Percentiles rank a stretch among this genome's conserved stretches.
phyloP scores from a whole-genome alignment of 2,888 invertebrate genomes.

The Stenolophus ochropezus region DNA sequence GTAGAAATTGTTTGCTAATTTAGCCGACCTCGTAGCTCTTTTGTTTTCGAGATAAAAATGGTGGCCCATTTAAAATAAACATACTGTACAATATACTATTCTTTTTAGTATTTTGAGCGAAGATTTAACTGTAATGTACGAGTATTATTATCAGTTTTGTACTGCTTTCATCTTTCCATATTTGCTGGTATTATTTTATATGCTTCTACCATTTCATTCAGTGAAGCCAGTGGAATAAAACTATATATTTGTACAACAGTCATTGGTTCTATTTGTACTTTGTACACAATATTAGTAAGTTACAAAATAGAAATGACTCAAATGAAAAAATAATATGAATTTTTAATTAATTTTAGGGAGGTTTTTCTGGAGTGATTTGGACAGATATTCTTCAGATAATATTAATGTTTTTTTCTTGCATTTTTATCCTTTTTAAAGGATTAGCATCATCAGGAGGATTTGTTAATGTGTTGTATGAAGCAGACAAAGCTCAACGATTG shows the following conservation, averaged over 20 bases:
- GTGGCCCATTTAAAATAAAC: slow-evolving; percentile 27
- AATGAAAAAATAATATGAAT: too few species aligned
- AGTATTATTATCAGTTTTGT: background rate
- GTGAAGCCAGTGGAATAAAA: background rate
- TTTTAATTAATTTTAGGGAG: too few species aligned
- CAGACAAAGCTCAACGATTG: too few species aligned
- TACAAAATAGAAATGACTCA: too few species aligned
- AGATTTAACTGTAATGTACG: background rate
- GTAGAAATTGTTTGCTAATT: too few species aligned
- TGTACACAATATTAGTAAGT: slow-evolving; percentile 38
- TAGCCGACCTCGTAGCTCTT: background rate
- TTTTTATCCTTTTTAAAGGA: too few species aligned
- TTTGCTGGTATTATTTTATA: background rate
- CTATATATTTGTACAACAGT: background rate
- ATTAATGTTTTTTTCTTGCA: too few species aligned
- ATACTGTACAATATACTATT: slow-evolving; percentile 29
- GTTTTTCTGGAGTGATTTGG: too few species aligned
- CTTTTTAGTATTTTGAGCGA: slow-evolving; percentile 9
- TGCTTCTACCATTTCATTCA: background rate
- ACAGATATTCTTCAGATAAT: too few species aligned
- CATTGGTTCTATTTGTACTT: slow-evolving; percentile 29
- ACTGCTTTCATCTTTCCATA: background rate
- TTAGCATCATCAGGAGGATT: too few species aligned
- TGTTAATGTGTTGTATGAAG: too few species aligned
- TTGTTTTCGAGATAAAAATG: background rate